phyloP scores from a whole-genome alignment of 2,888 invertebrate species.

The Meganola albula region DNA sequence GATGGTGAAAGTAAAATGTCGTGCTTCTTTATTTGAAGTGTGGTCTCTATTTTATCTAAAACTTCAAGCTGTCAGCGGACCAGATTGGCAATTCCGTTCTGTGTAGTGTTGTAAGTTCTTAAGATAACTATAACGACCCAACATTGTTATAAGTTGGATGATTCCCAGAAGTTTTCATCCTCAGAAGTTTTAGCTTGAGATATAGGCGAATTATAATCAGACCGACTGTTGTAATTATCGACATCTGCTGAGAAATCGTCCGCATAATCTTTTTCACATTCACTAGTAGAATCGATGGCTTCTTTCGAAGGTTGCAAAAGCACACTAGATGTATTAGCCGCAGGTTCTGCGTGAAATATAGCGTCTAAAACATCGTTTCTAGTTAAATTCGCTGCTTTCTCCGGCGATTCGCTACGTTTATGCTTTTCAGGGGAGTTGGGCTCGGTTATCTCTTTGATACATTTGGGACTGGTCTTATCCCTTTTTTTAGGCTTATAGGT shows the following conservation, averaged over 20 bases:
- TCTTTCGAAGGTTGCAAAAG: conserved; percentile 30
- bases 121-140: too few relatives aligned
- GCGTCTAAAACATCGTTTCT: conserved; percentile 42
- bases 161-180: conserved; percentile 63
- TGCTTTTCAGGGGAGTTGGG: not conserved
- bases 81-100: too few relatives aligned
- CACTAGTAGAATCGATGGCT: conserved; percentile 24
- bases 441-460: not conserved
- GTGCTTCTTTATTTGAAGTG: too few relatives aligned
- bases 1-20: too few relatives aligned
- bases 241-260: conserved; percentile 56
- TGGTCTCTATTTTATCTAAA: too few relatives aligned
- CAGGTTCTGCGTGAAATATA: conserved; percentile 31
- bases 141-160: too few relatives aligned
- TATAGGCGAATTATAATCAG: conserved; percentile 44
- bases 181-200: conserved; percentile 50
- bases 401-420: conserved; percentile 24
- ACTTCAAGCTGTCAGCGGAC: too few relatives aligned
- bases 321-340: not conserved
- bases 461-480: too few relatives aligned
- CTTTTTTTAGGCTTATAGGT: not conserved
- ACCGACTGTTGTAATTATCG: conserved; percentile 49
- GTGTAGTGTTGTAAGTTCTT: too few relatives aligned
- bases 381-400: conserved; percentile 29
- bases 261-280: conserved; percentile 31